Evolutionary conservation across 2,113 vertebrate species (phyloP), one percentile per base, ranked within the genome.

Genomic region (Caranx ignobilis): DNA sequence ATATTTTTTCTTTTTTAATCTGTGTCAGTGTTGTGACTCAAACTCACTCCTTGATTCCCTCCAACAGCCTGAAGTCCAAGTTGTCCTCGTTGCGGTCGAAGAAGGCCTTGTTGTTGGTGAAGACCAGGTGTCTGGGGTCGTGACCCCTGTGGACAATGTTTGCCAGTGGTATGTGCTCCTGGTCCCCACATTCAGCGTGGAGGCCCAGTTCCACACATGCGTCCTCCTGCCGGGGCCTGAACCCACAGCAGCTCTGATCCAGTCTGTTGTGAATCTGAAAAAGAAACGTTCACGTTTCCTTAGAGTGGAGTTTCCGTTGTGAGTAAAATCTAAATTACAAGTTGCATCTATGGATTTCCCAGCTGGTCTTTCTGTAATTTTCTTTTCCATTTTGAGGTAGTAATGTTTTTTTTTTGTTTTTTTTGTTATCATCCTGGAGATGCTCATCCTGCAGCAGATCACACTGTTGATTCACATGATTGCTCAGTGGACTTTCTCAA

Each of bases 31-130:
- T 21, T n/a, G 7, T 34, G 4, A 63, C 63, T 6, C 57, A 72
- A 59, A 96, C 98, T 96, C 92, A 99, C 98, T 99, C 98, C 85
- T 95, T 95, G 81, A 99, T 98, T 92, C 98, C 98, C 71, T 96
- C 94, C 43, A 99, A 88, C 32, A 99, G 94, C 92, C 95, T 96
- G 93, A 98, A 98, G 92, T 99, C 95, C 80, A 99, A 92, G 91
- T 99, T 99, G 89, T 98, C 97, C 88, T 99, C 97, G 0, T 96
- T 97, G 87, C 97, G 95, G 89, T 99, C 97, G 77, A 99, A 99
- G 93, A 96, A 98, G 6, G 96, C 97, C 59, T 96, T 96, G 87
- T 99, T 99, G 93, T 95, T 87, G 85, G 95, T 90, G 81, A 98
- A 98, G 55, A 96, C 96, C 83, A 99, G 94, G 68, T 94, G 97